phyloP scores from a whole-genome alignment of 2,888 invertebrate genomes.

The Nasonovia ribisnigri region DNA sequence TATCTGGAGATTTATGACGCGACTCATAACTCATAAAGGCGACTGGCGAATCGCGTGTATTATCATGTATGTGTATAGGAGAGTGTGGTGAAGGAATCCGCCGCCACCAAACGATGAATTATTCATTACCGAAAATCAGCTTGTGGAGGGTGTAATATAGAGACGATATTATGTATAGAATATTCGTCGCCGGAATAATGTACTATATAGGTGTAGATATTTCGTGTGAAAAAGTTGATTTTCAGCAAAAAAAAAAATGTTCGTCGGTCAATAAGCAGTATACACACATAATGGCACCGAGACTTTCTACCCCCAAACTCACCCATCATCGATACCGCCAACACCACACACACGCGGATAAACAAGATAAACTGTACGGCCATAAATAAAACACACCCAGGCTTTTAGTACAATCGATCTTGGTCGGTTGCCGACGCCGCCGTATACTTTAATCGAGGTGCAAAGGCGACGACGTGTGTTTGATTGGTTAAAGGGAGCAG shows the following conservation, averaged over 20 bases:
- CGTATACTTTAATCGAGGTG: constrained; percentile 56
- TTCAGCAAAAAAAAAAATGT: constrained; percentile 24
- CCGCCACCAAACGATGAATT: neutral
- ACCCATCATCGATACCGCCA: neutral
- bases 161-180: neutral
- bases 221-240: constrained; percentile 41
- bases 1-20: constrained; percentile 51
- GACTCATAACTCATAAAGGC: neutral
- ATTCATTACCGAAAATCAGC: constrained; percentile 46
- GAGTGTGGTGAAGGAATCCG: neutral
- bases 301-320: neutral
- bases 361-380: constrained; percentile 62
- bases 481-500: constrained; percentile 56
- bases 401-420: constrained; percentile 65
- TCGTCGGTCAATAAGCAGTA: constrained; percentile 16
- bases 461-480: constrained; percentile 61
- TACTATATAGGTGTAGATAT: neutral
- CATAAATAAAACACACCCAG: constrained; percentile 64
- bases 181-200: neutral
- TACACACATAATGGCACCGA: constrained; percentile 13
- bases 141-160: neutral
- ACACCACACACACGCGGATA: neutral
- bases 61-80: neutral
- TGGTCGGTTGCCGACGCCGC: constrained; percentile 53
- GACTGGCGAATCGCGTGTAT: neutral